Evolutionary conservation across 1,140 invertebrate genomes (phyloP).

Genomic region (Telenomus remus): DNA sequence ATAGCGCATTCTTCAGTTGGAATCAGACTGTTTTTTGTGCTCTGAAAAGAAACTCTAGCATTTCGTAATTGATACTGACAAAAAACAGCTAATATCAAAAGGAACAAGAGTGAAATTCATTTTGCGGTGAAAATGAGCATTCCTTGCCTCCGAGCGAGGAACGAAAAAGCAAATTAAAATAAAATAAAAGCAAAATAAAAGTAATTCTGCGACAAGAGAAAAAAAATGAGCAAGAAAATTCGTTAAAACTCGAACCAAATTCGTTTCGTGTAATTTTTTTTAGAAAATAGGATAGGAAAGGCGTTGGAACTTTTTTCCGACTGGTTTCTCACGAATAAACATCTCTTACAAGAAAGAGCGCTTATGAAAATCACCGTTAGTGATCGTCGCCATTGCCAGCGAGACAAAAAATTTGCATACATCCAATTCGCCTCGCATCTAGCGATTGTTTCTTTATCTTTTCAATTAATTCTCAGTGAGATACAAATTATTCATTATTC

Average conservation of each 20-base stretch:
- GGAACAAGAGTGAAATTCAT: constrained; percentile 10
- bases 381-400: constrained; percentile 36
- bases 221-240: too few species aligned
- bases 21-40: constrained; percentile 8
- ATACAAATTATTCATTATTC: neutral
- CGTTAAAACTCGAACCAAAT: too few species aligned
- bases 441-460: too few species aligned
- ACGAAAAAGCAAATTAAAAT: too few species aligned
- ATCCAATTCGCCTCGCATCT: too few species aligned
- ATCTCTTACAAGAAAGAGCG: constrained; percentile 50
- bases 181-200: neutral
- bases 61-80: constrained; percentile 28
- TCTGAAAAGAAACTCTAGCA: constrained; percentile 23
- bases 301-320: constrained; percentile 43
- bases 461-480: too few species aligned
- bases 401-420: constrained; percentile 32
- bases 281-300: constrained; percentile 28
- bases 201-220: too few species aligned
- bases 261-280: too few species aligned
- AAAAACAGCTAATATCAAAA: constrained; percentile 14
- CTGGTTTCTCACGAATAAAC: constrained; percentile 51
- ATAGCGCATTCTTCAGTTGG: constrained; percentile 22
- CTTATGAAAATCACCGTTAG: constrained; percentile 55
- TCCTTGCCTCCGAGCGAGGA: too few species aligned
- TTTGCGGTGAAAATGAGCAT: too few species aligned